Percentiles rank a stretch among this genome's conserved stretches.
Evolutionary conservation across 1,140 invertebrate species (phyloP).

Genomic region (Coelopa frigida): DNA sequence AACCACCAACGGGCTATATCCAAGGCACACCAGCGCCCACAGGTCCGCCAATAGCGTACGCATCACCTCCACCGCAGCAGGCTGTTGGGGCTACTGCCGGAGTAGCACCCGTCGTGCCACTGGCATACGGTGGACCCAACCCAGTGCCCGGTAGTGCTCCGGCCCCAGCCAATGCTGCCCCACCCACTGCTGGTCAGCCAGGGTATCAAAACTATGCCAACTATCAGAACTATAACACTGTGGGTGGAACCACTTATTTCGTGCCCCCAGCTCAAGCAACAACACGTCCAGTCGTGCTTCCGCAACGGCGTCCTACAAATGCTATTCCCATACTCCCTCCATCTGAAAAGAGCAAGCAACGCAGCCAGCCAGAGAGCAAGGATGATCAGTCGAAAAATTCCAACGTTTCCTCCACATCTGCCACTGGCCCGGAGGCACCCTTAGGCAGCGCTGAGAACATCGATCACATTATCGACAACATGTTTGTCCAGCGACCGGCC

Average conservation of each 20-base stretch:
- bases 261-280: slow-evolving; percentile 34
- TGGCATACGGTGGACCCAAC: too few relatives aligned
- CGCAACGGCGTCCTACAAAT: slow-evolving; percentile 45
- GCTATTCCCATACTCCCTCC: slow-evolving; percentile 46
- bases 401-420: slow-evolving; percentile 1
- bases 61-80: slow-evolving; percentile 1
- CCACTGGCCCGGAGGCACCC: slow-evolving; percentile 3
- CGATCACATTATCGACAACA: slow-evolving; percentile 55
- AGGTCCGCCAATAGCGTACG: background rate
- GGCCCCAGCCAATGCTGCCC: background rate
- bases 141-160: too few relatives aligned
- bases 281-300: slow-evolving; percentile 29
- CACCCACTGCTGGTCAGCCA: background rate
- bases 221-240: slow-evolving; percentile 41
- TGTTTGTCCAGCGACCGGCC: slow-evolving; percentile 52
- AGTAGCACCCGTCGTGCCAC: too few relatives aligned
- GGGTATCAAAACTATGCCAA: slow-evolving; percentile 17
- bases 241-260: slow-evolving; percentile 44
- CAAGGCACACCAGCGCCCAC: background rate
- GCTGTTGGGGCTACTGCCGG: slow-evolving; percentile 5
- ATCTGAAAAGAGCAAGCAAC: slow-evolving; percentile 39
- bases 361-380: background rate
- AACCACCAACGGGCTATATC: slow-evolving; percentile 12
- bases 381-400: slow-evolving; percentile 8
- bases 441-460: slow-evolving; percentile 47